Evolutionary conservation across 1,140 invertebrate genomes (phyloP), one percentile per base, ranked within the genome.

Genomic region (Pygmarrhopalites habei): DNA sequence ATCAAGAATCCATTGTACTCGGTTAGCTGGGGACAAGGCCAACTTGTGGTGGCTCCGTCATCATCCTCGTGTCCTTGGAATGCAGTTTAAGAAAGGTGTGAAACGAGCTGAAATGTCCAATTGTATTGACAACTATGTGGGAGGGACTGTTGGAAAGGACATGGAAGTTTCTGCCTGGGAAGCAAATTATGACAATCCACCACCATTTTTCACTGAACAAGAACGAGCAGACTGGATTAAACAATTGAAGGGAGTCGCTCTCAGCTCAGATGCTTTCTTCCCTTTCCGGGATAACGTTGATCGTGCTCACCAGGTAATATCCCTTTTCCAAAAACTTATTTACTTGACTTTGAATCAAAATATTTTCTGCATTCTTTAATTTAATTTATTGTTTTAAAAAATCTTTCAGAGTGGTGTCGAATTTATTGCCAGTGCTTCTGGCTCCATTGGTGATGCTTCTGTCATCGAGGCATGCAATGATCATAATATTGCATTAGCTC

Each of bases 191-290:
- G 89, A 93, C 29, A 82, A 83, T 66, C 81, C 85, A 3, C 88
- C 91, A 2, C 78, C 82, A 46, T 78, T 84, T 1, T 66, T 84
- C 35, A 87, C 85, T 0, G 78, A 82, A 66, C 74, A 78, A 30
- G 90, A 98, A 64, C 85, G 84, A 59, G 75, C 79, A 0, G 82
- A 87, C 7, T 98, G 95, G 95, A 77, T 90, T 3, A 79, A 78
- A 17, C 78, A 89, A 67, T 76, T 98, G 72, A 83, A 83, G 46
- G 85, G 85, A n/a, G 95, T 98, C 10, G 86, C 89, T 19, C 77
- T 99, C 0, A 92, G 92, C n/a, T 98, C 95, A 0, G 95, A 99
- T 79, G 95, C 95, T 0, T 98, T 98, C 80, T 98, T 99, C 78
- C 95, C 95, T 35, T 98, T 98, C 81, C 82, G 93, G 69, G 96